Base-by-base conservation (phyloP, 2,113 vertebrate genomes). In the Oriolus oriolus region DNA sequence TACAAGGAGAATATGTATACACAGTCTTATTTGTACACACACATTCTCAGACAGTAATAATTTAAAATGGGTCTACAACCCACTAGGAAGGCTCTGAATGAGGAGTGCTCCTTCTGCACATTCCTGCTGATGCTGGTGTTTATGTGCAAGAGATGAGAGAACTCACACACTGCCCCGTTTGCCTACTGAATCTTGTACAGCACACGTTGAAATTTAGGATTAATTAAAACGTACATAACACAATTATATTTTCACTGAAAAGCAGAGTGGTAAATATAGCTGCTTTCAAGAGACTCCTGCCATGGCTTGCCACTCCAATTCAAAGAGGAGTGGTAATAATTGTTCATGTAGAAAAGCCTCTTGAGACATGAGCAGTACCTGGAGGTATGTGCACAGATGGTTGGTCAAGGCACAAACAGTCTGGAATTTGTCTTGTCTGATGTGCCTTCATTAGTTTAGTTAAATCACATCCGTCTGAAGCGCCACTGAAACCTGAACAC, bases 351-450 rank as follows among this genome's bases (percentile, higher is more conserved):
- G 97, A 98, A 98, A 98, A 98, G 97, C 97, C 97, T 98, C 98
- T 98, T 64, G 97, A 98, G 98, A 98, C 98, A 97, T 98, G 97
- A 98, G 97, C 97, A 97, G 95, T 96, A 98, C 97, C 97, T 98
- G 97, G 84, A 98, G 97, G 98, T 98, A 98, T 98, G 98, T 79
- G 84, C 97, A 97, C 98, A 98, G 98, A 98, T 98, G 98, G 97
- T 87, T 98, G 97, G 98, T 95, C 86, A 97, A 97, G 96, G 97
- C 97, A 98, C 97, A 98, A 98, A 98, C 85, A 97, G 98, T 98
- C 98, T 98, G 98, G 98, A 98, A 98, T 98, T 97, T 97, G 97
- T 98, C 97, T 97, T 97, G 98, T 98, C 98, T 98, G 97, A 95
- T 98, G 96, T 87, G 92, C 86, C 92, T 97, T 98, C 98, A 97